Conservation (phyloP, 2,113 vertebrate species). For the Esox niger region DNA sequence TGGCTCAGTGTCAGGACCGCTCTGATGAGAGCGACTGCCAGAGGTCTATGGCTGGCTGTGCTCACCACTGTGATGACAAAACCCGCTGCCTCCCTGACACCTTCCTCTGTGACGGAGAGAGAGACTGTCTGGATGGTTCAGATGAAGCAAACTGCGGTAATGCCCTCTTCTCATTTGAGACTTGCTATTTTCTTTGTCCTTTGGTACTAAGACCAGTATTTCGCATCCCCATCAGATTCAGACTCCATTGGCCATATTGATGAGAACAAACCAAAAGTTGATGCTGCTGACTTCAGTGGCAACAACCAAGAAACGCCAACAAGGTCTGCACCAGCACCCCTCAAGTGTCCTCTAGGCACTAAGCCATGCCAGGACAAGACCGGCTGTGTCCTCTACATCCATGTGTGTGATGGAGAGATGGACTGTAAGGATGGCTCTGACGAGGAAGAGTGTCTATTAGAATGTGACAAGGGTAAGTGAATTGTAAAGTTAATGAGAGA, state of each 20-base stretch:
- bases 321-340: conserved; percentile 28
- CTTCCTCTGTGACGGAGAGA: conserved; percentile 79
- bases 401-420: conserved; percentile 76
- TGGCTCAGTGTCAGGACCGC: conserved; percentile 76
- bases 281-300: background rate
- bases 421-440: conserved; percentile 85
- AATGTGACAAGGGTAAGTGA: conserved; percentile 53
- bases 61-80: conserved; percentile 72
- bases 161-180: background rate
- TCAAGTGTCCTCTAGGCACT: conserved; percentile 46
- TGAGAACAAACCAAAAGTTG: background rate
- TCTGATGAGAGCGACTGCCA: conserved; percentile 80
- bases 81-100: conserved; percentile 73
- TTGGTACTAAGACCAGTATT: background rate
- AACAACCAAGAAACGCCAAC: background rate
- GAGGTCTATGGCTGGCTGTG: conserved; percentile 55
- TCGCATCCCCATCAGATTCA: background rate
- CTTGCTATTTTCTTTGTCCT: background rate
- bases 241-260: background rate
- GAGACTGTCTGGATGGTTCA: conserved; percentile 74
- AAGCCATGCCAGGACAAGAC: conserved; percentile 63
- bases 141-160: conserved; percentile 76
- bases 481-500: no score
- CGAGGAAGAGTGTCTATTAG: conserved; percentile 64
- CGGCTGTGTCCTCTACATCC: conserved; percentile 60